Conservation (phyloP, 2,113 vertebrate genomes). For the Cercocebus atys region DNA sequence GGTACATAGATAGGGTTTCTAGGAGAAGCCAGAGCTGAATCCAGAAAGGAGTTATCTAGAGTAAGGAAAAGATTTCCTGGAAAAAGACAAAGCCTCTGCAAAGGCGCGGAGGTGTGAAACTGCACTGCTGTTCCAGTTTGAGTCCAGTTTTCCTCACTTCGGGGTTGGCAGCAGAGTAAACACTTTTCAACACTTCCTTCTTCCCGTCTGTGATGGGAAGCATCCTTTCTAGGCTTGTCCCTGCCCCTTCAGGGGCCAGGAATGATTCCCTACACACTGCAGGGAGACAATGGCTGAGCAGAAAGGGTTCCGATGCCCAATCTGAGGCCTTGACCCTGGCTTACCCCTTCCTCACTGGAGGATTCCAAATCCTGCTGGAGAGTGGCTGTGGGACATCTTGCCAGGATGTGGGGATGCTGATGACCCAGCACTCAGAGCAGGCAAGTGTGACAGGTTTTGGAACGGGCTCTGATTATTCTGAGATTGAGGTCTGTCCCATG, state of each 20-base stretch:
- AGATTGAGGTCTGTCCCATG: fast-evolving
- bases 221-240: neutral
- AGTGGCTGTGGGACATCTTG: neutral
- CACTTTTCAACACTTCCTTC: neutral
- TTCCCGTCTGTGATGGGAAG: neutral
- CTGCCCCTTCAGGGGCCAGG: neutral
- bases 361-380: neutral
- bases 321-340: neutral
- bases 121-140: fast-evolving
- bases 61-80: neutral
- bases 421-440: too few species aligned
- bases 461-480: fast-evolving
- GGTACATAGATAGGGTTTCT: neutral
- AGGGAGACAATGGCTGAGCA: neutral
- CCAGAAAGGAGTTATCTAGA: neutral
- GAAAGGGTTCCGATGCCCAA: neutral
- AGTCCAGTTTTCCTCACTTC: neutral
- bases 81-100: neutral
- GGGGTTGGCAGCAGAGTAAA: neutral
- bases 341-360: neutral
- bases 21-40: neutral
- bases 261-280: neutral
- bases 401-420: neutral
- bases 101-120: too few species aligned
- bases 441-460: neutral